Percentiles rank a stretch among this genome's conserved stretches.
Conservation (phyloP, 2,797 vertebrate genomes). For the Botia almorhae region DNA sequence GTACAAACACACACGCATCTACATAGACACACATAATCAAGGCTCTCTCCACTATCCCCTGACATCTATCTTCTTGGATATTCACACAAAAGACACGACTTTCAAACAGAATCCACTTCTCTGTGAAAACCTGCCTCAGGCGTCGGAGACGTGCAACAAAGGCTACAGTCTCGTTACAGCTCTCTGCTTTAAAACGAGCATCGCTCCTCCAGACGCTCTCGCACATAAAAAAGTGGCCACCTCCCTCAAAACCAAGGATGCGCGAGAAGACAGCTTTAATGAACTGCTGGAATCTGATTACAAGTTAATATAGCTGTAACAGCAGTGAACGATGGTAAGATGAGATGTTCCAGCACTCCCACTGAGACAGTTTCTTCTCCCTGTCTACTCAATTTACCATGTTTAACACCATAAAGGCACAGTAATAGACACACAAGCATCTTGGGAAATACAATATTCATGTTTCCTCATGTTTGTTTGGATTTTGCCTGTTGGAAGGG, state of each 20-base stretch:
- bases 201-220: slow-evolving; percentile 27
- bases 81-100: slow-evolving; percentile 40
- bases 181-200: slow-evolving; percentile 34
- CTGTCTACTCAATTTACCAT: slow-evolving; percentile 55
- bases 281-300: slow-evolving; percentile 87
- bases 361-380: slow-evolving; percentile 41
- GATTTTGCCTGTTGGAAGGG: not conserved
- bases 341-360: slow-evolving; percentile 65
- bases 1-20: not conserved
- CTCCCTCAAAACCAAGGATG: slow-evolving; percentile 43
- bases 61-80: slow-evolving; percentile 48
- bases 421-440: slow-evolving; percentile 43
- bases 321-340: slow-evolving; percentile 77
- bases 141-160: slow-evolving; percentile 66
- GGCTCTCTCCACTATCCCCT: slow-evolving; percentile 30
- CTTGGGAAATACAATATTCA: slow-evolving; percentile 45
- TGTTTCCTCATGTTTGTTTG: slow-evolving; percentile 37
- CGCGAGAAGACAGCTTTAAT: slow-evolving; percentile 78
- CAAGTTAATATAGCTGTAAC: slow-evolving; percentile 81
- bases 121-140: slow-evolving; percentile 52
- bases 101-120: slow-evolving; percentile 48
- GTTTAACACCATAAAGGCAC: slow-evolving; percentile 44
- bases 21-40: slow-evolving; percentile 19
- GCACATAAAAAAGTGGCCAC: slow-evolving; percentile 48
- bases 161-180: slow-evolving; percentile 34